phyloP scores from a whole-genome alignment of 2,113 vertebrate species.

The Scopus umbretta region DNA sequence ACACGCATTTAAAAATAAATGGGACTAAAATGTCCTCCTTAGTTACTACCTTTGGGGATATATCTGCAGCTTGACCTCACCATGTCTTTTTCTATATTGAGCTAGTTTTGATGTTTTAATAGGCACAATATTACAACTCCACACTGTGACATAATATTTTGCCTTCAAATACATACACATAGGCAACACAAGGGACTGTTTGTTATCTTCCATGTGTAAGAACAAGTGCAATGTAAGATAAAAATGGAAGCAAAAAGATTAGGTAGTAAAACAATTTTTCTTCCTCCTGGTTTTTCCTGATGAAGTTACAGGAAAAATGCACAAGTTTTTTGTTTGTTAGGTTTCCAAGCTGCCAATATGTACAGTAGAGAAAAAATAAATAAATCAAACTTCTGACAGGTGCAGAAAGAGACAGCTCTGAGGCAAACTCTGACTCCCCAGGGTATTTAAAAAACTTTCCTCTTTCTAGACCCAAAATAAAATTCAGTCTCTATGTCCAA shows the following conservation, averaged over 20 bases:
- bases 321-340: conserved; percentile 51
- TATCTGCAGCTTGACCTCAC: conserved; percentile 6
- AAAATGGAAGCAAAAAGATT: conserved; percentile 6
- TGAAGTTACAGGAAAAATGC: conserved; percentile 19
- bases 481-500: conserved; percentile 35
- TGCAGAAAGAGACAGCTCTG: conserved; percentile 36
- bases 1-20: background rate
- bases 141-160: conserved; percentile 49
- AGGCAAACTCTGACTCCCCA: conserved; percentile 20
- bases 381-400: conserved; percentile 52
- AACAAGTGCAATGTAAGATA: conserved; percentile 3
- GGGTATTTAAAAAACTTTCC: conserved; percentile 5
- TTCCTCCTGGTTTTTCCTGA: conserved; percentile 10
- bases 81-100: conserved; percentile 33
- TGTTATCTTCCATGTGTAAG: background rate
- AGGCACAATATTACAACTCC: conserved; percentile 18
- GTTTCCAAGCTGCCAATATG: conserved; percentile 50
- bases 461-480: conserved; percentile 51
- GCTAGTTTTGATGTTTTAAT: conserved; percentile 37
- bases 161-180: background rate
- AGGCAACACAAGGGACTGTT: conserved; percentile 11
- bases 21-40: background rate
- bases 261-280: conserved; percentile 26
- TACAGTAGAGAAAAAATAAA: conserved; percentile 16
- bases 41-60: background rate